phyloP scores from a whole-genome alignment of 1,140 invertebrate species.

The Rhopalosiphum padi region DNA sequence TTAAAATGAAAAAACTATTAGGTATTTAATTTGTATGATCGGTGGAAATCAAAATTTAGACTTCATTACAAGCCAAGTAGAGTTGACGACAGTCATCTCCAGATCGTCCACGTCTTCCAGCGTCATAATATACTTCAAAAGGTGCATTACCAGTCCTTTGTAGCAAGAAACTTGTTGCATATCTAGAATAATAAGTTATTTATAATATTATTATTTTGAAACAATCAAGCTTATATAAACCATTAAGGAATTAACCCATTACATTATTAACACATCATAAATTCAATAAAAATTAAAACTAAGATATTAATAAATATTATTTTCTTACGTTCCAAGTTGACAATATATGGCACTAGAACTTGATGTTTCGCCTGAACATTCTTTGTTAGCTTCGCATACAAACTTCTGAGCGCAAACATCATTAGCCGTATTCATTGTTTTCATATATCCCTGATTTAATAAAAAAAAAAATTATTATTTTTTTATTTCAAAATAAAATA shows the following conservation, averaged over 20 bases:
- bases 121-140: conserved; percentile 81
- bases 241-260: background rate
- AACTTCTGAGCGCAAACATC: conserved; percentile 81
- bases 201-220: background rate
- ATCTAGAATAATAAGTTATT: conserved; percentile 67
- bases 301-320: background rate
- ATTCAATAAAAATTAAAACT: background rate
- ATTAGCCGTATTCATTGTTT: conserved; percentile 80
- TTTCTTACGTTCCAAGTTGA: conserved; percentile 89
- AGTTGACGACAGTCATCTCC: conserved; percentile 83
- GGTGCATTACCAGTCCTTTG: conserved; percentile 76
- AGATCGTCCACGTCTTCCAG: conserved; percentile 78
- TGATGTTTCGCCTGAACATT: conserved; percentile 80
- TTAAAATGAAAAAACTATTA: background rate
- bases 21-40: background rate
- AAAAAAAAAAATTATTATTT: background rate
- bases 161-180: conserved; percentile 82
- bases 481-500: conserved; percentile 33
- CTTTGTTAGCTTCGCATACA: conserved; percentile 87
- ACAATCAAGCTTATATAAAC: background rate
- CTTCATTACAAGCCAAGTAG: conserved; percentile 86
- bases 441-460: conserved; percentile 78
- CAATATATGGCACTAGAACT: conserved; percentile 87
- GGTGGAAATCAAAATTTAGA: conserved; percentile 66
- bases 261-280: too few species aligned